Evolutionary conservation across 2,797 vertebrate genomes (phyloP).

Genomic region (Micropoecilia bifurca): DNA sequence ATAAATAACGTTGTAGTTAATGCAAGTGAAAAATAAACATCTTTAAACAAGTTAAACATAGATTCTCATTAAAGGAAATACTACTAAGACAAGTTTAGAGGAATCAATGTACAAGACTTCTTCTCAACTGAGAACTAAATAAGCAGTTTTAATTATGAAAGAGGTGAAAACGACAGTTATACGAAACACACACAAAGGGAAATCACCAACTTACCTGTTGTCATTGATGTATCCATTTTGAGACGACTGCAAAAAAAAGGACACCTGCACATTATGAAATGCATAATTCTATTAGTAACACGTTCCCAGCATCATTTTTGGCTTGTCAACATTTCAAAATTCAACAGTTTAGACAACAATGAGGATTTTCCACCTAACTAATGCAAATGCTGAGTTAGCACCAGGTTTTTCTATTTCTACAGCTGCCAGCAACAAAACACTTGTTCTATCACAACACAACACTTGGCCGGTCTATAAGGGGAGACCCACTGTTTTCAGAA

Average conservation of each 20-base stretch:
- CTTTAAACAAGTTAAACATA: background rate
- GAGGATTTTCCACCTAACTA: background rate
- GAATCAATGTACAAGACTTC: background rate
- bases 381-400: background rate
- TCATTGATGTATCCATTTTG: slow-evolving; percentile 98
- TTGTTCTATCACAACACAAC: background rate
- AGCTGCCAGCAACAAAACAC: background rate
- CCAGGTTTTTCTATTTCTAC: background rate
- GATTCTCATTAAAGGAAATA: background rate
- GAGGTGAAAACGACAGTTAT: slow-evolving; percentile 5
- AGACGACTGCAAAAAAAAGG: slow-evolving; percentile 85
- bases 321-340: background rate
- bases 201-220: slow-evolving; percentile 89
- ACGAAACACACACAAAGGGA: slow-evolving; percentile 17
- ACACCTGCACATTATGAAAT: slow-evolving; percentile 83
- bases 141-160: slow-evolving; percentile 10
- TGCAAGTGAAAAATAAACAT: background rate
- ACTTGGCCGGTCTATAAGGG: background rate
- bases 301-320: slow-evolving; percentile 1
- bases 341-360: background rate
- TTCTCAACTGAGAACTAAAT: slow-evolving; percentile 12
- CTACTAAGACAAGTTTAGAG: background rate
- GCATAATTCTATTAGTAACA: slow-evolving; percentile 50
- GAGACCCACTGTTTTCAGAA: background rate
- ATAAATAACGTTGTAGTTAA: background rate